These are phyloP conservation scores for Eupithecia subfuscata DNA, from an alignment of 2,888 invertebrate genomes.

Conservation along the genomic window DNA sequence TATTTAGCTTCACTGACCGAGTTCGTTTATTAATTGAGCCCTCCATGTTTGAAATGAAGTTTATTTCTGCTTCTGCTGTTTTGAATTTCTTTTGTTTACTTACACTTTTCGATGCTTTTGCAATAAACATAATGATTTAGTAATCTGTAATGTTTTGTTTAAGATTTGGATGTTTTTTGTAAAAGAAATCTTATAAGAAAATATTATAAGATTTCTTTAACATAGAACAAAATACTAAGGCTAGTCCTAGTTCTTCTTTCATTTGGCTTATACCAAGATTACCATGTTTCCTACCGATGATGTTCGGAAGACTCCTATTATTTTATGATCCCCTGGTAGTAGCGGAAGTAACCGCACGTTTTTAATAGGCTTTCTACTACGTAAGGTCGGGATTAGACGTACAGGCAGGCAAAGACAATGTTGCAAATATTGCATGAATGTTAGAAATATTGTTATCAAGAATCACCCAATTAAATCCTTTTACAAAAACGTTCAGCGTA, in stretches of 20 bases:
- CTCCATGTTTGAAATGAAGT: background rate
- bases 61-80: background rate
- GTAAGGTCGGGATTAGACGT: no score
- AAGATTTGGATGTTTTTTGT: no score
- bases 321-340: background rate
- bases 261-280: background rate
- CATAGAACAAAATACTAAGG: background rate
- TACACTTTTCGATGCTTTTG: no score
- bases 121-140: background rate
- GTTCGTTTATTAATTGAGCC: background rate
- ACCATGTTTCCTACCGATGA: background rate
- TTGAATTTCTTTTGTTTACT: background rate
- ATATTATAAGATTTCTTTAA: background rate
- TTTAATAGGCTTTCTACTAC: background rate
- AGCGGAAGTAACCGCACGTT: constrained; percentile 1
- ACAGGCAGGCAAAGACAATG: no score
- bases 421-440: no score
- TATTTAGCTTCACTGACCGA: background rate
- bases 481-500: background rate
- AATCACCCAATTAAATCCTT: no score
- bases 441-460: no score
- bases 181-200: no score
- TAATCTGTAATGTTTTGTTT: no score
- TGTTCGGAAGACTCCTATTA: background rate
- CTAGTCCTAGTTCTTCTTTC: background rate